These are phyloP conservation scores for Lates calcarifer DNA, from an alignment of 2,113 vertebrate genomes.

Conservation along the genomic window DNA sequence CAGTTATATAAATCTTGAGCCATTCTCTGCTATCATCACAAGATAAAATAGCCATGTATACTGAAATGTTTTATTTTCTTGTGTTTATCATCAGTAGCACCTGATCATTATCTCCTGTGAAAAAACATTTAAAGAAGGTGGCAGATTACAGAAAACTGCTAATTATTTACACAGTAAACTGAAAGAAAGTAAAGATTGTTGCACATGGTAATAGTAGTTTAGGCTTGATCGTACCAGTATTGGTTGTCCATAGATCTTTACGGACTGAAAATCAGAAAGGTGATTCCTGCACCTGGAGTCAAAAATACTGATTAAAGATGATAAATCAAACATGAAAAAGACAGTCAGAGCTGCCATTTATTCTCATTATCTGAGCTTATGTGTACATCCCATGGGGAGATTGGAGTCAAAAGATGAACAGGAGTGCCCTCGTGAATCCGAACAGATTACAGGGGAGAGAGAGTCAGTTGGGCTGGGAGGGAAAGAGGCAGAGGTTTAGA, in stretches of 20 bases:
- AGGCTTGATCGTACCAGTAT: neutral
- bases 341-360: conserved; percentile 47
- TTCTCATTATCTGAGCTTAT: conserved; percentile 63
- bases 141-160: neutral
- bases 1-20: conserved; percentile 23
- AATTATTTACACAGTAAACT: neutral
- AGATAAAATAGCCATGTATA: neutral
- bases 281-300: conserved; percentile 33
- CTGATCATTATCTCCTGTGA: neutral
- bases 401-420: conserved; percentile 57
- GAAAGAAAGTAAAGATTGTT: neutral
- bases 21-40: neutral
- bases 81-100: neutral
- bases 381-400: conserved; percentile 52
- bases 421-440: conserved; percentile 45
- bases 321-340: conserved; percentile 54
- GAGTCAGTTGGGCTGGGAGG: conserved; percentile 39
- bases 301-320: conserved; percentile 53
- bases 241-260: neutral
- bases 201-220: neutral
- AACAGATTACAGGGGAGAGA: conserved; percentile 51
- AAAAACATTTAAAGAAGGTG: neutral
- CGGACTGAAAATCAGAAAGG: neutral
- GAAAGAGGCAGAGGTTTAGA: conserved; percentile 47
- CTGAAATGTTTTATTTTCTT: neutral